Percentiles rank a stretch among this genome's conserved stretches.
Conservation (phyloP, 2,888 invertebrate species). For the Orchesellides sinensis region DNA sequence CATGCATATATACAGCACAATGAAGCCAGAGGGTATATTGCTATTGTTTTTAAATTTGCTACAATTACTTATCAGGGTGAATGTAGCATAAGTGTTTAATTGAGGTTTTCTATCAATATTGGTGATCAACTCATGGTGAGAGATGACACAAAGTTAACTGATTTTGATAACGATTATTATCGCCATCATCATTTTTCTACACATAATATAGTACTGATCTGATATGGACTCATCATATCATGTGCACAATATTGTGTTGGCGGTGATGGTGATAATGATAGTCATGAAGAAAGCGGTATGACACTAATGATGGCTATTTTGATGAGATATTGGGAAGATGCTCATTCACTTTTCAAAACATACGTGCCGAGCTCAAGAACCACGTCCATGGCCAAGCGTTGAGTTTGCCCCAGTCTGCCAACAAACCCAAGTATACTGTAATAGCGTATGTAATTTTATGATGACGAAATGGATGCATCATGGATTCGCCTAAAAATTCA, state of each 20-base stretch:
- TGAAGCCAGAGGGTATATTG: too few species aligned
- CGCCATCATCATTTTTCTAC: background rate
- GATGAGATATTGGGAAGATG: constrained; percentile 12
- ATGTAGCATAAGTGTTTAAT: too few species aligned
- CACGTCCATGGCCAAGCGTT: background rate
- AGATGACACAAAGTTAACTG: constrained; percentile 1
- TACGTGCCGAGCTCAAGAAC: background rate
- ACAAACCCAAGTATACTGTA: too few species aligned
- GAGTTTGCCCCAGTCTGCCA: too few species aligned
- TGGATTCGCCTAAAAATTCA: background rate
- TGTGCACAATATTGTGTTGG: background rate
- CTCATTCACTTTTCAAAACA: background rate
- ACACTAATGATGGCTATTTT: constrained; percentile 38
- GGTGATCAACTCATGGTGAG: background rate
- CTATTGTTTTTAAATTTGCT: too few species aligned
- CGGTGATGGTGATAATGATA: constrained; percentile 21
- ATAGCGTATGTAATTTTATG: too few species aligned
- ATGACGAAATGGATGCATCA: background rate
- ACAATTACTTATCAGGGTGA: too few species aligned
- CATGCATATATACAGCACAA: too few species aligned
- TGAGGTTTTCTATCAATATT: background rate
- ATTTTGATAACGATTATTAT: constrained; percentile 19
- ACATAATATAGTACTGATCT: background rate
- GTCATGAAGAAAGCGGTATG: constrained; percentile 40
- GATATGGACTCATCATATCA: background rate